Evolutionary conservation across 1,140 invertebrate genomes (phyloP).

Genomic region (Cydia strobilella): DNA sequence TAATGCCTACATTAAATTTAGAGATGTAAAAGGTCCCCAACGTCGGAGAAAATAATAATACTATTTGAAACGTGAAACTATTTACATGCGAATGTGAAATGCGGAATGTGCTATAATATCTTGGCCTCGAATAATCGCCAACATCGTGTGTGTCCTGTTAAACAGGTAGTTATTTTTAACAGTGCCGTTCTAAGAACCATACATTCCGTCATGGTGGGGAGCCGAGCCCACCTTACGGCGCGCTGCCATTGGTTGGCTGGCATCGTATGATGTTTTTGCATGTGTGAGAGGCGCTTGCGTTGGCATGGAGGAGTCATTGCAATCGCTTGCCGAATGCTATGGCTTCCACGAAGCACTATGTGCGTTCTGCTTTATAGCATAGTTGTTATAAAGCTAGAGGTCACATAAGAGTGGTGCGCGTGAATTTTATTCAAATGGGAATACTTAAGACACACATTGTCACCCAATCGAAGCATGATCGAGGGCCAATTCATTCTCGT

Average conservation of each 20-base stretch:
- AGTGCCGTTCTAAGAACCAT: conserved; percentile 65
- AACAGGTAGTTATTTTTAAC: conserved; percentile 75
- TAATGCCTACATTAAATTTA: too few relatives aligned
- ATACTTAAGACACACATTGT: conserved; percentile 46
- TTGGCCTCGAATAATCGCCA: conserved; percentile 57
- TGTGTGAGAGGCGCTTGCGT: conserved; percentile 55
- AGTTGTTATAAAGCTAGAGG: background rate
- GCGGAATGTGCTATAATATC: conserved; percentile 34
- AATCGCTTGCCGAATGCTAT: background rate
- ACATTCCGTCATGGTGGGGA: conserved; percentile 73
- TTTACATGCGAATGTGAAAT: background rate
- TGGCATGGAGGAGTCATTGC: conserved; percentile 35
- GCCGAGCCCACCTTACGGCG: conserved; percentile 70
- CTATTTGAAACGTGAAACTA: too few relatives aligned
- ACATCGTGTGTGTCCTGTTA: conserved; percentile 50
- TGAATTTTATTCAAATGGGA: background rate
- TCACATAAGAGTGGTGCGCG: background rate
- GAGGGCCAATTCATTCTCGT: conserved; percentile 62
- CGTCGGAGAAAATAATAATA: too few relatives aligned
- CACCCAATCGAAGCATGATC: conserved; percentile 57
- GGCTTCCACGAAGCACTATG: background rate
- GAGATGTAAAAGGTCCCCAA: too few relatives aligned
- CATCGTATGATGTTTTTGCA: conserved; percentile 71
- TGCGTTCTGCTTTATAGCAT: too few relatives aligned
- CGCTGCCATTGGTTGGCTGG: conserved; percentile 57